Conservation (phyloP, 1,140 invertebrate species). For the Lamellibrachia luymesi region DNA sequence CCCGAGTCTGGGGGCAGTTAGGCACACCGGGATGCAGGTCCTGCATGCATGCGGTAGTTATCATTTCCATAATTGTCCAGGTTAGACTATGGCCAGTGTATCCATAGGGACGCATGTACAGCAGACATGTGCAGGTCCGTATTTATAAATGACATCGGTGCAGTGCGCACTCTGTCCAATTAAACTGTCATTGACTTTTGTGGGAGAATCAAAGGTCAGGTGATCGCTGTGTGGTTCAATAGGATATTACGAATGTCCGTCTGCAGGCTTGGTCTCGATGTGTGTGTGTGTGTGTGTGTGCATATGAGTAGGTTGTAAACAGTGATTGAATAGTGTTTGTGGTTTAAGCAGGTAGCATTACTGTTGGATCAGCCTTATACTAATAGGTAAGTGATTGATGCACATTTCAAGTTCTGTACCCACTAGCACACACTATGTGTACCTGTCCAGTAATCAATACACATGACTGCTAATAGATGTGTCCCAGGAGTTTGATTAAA, state of each 20-base stretch:
- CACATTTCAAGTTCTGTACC: not conserved
- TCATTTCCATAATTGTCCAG: not conserved
- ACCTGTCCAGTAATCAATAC: no score
- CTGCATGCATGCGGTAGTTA: not conserved
- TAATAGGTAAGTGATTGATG: not conserved
- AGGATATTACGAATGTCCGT: not conserved
- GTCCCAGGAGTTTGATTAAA: no score
- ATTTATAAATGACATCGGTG: not conserved
- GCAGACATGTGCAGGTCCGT: not conserved
- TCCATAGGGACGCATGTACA: not conserved
- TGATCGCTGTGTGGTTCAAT: not conserved
- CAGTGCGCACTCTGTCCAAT: not conserved
- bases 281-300: not conserved
- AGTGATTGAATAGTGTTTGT: no score
- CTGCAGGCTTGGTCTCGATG: not conserved
- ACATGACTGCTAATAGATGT: no score
- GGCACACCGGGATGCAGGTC: not conserved
- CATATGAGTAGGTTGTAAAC: not conserved
- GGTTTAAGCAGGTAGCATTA: not conserved
- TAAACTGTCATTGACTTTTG: not conserved
- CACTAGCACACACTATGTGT: not conserved
- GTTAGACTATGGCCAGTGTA: not conserved
- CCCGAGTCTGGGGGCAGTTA: no score
- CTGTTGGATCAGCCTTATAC: not conserved
- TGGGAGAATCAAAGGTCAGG: not conserved